Conservation (phyloP, 2,797 vertebrate species). For the Scolopax rusticola region DNA sequence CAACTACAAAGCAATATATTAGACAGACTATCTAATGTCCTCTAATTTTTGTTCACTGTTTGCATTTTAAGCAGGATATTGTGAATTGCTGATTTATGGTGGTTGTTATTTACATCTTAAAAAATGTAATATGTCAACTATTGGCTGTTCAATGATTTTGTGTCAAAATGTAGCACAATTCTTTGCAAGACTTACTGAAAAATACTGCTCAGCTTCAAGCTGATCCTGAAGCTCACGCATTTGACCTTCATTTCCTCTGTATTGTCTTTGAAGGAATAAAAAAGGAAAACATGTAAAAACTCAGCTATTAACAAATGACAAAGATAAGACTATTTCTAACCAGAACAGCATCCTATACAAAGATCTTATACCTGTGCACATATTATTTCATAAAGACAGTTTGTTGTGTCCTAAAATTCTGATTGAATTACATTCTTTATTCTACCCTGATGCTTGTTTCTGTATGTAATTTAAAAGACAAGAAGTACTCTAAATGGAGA, state of each 20-base stretch:
- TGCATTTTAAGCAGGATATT: background rate
- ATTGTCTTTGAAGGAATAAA: slow-evolving; percentile 83
- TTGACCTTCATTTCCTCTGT: slow-evolving; percentile 98
- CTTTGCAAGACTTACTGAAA: slow-evolving; percentile 88
- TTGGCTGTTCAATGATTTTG: background rate
- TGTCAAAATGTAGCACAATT: background rate
- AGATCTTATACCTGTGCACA: background rate
- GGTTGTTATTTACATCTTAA: background rate
- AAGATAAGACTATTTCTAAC: background rate
- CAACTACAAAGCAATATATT: background rate
- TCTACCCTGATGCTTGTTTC: background rate
- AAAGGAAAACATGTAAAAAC: background rate
- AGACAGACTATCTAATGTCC: background rate
- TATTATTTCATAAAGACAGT: background rate
- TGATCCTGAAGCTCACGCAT: slow-evolving; percentile 99
- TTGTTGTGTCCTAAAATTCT: background rate
- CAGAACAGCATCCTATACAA: background rate
- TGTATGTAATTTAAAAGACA: background rate
- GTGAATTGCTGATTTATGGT: background rate
- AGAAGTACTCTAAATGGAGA: background rate
- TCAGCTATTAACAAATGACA: background rate
- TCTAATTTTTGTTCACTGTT: background rate
- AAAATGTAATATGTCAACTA: background rate
- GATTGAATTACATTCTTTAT: background rate
- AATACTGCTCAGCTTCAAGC: slow-evolving; percentile 99